Percentiles rank a stretch among this genome's conserved stretches.
These are phyloP conservation scores for Drosophila parvula DNA, from an alignment of 1,140 invertebrate genomes.

Conservation along the genomic window DNA sequence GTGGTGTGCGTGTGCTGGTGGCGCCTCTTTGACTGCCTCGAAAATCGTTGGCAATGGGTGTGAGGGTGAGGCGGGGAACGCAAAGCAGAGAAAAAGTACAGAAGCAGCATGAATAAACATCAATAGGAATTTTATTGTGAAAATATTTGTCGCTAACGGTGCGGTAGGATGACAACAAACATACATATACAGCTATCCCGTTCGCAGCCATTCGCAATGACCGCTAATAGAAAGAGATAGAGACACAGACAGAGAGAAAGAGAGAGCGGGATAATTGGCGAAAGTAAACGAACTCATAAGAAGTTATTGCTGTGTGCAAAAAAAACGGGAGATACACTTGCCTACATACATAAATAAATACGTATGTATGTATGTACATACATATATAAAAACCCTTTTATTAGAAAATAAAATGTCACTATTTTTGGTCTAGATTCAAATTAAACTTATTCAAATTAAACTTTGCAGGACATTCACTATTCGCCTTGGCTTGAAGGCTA, in stretches of 20 bases:
- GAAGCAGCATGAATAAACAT: conserved; percentile 60
- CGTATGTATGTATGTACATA: no score
- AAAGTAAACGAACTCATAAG: conserved; percentile 18
- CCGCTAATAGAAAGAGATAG: conserved; percentile 23
- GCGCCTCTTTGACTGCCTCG: conserved; percentile 59
- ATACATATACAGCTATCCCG: neutral
- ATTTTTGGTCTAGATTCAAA: no score
- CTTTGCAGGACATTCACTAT: no score
- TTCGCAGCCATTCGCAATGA: conserved; percentile 17
- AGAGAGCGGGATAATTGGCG: conserved; percentile 2
- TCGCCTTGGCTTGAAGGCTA: no score
- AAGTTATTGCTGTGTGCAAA: conserved; percentile 25
- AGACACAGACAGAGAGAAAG: neutral
- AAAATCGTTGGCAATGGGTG: conserved; percentile 28
- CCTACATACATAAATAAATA: neutral
- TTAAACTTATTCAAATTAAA: no score
- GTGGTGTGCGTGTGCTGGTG: conserved; percentile 7
- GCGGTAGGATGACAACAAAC: conserved; percentile 13
- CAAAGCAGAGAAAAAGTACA: conserved; percentile 9
- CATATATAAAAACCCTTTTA: neutral
- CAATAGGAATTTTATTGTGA: conserved; percentile 68
- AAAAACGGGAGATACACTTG: neutral
- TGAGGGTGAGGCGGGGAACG: neutral
- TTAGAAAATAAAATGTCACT: neutral
- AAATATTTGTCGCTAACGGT: conserved; percentile 54